Evolutionary conservation across 2,888 invertebrate genomes (phyloP), one percentile per base, ranked within the genome.

Genomic region (Drosophila austrosaltans): DNA sequence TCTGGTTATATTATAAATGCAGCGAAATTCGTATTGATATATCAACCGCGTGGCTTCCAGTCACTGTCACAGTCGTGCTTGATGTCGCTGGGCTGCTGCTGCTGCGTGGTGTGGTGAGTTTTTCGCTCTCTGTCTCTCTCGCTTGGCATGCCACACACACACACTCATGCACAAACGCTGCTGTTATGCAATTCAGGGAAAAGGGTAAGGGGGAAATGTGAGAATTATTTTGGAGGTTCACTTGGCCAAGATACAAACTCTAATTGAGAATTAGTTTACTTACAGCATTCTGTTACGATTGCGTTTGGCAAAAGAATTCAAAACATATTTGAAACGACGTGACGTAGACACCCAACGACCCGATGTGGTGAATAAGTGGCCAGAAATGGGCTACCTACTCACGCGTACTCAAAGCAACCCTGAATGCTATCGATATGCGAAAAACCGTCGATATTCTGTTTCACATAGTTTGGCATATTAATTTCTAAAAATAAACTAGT

Each of bases 131-230:
- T 85, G 78, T 36, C 56, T 56, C 36, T 57, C 56, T 57, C 56
- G 56, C 78, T 79, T 87, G 81, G 87, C 72, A 69, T 78, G 70
- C 67, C 80, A 63, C 71, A 76, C 79, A 83, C 69, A 81, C 78
- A 89, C 76, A 78, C 79, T 83, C 75, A 82, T 68, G 78, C 80
- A 83, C 76, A 87, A 78, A 80, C 72, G 80, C 77, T 69, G 77
- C 75, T 90, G 91, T 90, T 90, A 90, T 90, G 90, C 90, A 90
- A 90, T 90, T 90, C 84, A 81, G 78, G 88, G 78, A 72, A 59
- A 73, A 59, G 12, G 66, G 44, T 36, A 7, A 56, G 54, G 66
- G 66, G 59, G 32, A 25, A 57, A 56, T 57, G 20, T 58, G 61
- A 53, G 65, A 68, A 39, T 54, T 62, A 65, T 8, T 16, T 58